Conservation (phyloP, 1,140 invertebrate species). For the Papilio glaucus region DNA sequence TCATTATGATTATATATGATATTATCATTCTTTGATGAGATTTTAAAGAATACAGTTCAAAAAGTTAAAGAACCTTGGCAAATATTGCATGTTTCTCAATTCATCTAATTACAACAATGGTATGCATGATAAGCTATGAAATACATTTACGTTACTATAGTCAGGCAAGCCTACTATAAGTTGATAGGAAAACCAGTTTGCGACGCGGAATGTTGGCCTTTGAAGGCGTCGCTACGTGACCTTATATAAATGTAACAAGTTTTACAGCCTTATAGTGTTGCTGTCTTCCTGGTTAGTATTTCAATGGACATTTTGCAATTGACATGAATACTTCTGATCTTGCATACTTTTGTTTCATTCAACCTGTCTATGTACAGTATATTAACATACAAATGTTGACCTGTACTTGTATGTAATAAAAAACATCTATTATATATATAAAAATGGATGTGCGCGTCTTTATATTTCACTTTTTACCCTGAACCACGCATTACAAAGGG, state of each 20-base stretch:
- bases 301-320: not conserved
- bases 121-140: not conserved
- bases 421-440: too few species aligned
- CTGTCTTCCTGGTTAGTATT: slow-evolving; percentile 15
- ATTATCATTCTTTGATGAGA: too few species aligned
- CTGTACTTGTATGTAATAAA: not conserved
- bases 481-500: too few species aligned
- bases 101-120: not conserved
- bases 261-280: not conserved
- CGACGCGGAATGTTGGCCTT: slow-evolving; percentile 25
- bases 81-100: not conserved
- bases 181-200: slow-evolving; percentile 30
- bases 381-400: not conserved
- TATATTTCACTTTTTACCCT: too few species aligned
- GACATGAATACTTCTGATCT: not conserved
- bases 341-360: not conserved
- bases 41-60: too few species aligned
- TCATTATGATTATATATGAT: too few species aligned
- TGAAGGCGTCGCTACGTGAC: slow-evolving; percentile 7
- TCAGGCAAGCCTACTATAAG: slow-evolving; percentile 2
- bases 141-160: slow-evolving; percentile 32
- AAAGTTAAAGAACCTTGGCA: too few species aligned
- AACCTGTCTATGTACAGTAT: too few species aligned
- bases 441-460: too few species aligned
- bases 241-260: slow-evolving; percentile 14